Percentiles rank a stretch among this genome's conserved stretches.
phyloP scores from a whole-genome alignment of 2,797 vertebrate species.

The Cirrhinus molitorella region DNA sequence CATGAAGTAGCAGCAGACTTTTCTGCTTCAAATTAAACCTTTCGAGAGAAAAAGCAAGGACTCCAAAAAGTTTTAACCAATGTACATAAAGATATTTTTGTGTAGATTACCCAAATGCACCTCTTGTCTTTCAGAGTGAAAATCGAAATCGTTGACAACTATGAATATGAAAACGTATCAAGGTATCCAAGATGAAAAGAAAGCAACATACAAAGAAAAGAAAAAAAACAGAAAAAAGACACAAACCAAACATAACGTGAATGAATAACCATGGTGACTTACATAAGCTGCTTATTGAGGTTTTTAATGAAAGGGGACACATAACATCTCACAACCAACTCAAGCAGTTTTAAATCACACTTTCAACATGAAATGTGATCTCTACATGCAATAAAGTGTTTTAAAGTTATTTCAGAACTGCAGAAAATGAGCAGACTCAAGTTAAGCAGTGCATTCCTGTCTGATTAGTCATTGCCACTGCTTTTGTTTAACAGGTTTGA shows the following conservation, averaged over 20 bases:
- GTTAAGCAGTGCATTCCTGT: conserved; percentile 15
- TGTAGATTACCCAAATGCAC: conserved; percentile 81
- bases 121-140: conserved; percentile 99
- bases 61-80: conserved; percentile 2
- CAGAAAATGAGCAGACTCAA: background rate
- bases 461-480: conserved; percentile 7
- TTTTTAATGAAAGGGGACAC: background rate
- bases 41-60: background rate
- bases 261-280: conserved; percentile 8
- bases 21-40: background rate
- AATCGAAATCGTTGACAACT: conserved; percentile 89
- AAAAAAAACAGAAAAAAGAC: conserved; percentile 51
- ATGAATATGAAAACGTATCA: conserved; percentile 85
- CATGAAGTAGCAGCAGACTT: conserved; percentile 46
- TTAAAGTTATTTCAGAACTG: conserved; percentile 15
- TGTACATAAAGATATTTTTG: conserved; percentile 59
- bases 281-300: background rate
- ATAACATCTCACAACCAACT: background rate
- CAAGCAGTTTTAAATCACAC: conserved; percentile 10
- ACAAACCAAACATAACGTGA: background rate
- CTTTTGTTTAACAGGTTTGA: background rate
- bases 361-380: conserved; percentile 5
- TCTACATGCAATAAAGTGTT: background rate
- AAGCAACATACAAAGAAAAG: conserved; percentile 61
- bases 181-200: conserved; percentile 84